Evolutionary conservation across 1,140 invertebrate genomes (phyloP).

Genomic region (Brachystomella parvula): DNA sequence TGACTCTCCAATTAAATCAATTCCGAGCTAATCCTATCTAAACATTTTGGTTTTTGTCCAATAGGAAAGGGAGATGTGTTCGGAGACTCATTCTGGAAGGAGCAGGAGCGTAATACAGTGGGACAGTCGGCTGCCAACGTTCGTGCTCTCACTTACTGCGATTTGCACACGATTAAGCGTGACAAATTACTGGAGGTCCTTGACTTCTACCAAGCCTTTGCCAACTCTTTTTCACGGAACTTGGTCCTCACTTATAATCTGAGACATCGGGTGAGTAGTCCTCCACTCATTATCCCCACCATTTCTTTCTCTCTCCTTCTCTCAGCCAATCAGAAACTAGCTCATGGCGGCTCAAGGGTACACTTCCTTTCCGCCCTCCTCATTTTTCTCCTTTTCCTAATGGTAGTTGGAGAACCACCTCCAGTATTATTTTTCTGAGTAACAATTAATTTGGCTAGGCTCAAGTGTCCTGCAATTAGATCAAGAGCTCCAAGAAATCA

Average conservation of each 20-base stretch:
- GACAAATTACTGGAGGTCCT: slow-evolving; percentile 92
- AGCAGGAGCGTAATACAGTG: slow-evolving; percentile 59
- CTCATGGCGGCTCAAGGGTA: neutral
- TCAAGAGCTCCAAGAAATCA: too few species aligned
- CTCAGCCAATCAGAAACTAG: neutral
- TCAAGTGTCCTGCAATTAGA: too few species aligned
- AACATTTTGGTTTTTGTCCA: slow-evolving; percentile 27
- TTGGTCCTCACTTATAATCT: slow-evolving; percentile 97
- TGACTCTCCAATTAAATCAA: neutral
- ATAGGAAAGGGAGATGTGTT: slow-evolving; percentile 96
- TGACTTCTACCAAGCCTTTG: slow-evolving; percentile 99
- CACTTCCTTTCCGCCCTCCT: neutral
- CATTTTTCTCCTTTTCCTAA: neutral
- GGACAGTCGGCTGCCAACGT: slow-evolving; percentile 99
- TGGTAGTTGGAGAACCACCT: too few species aligned
- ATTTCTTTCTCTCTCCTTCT: neutral
- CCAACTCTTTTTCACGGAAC: slow-evolving; percentile 97
- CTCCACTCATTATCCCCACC: neutral
- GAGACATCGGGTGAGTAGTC: slow-evolving; percentile 70
- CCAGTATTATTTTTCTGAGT: too few species aligned
- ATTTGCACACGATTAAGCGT: slow-evolving; percentile 93
- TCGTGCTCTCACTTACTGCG: slow-evolving; percentile 96
- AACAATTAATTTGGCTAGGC: too few species aligned
- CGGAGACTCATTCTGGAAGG: slow-evolving; percentile 99
- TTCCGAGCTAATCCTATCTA: neutral